phyloP scores from a whole-genome alignment of 2,888 invertebrate genomes.

The Copidosoma aretas region DNA sequence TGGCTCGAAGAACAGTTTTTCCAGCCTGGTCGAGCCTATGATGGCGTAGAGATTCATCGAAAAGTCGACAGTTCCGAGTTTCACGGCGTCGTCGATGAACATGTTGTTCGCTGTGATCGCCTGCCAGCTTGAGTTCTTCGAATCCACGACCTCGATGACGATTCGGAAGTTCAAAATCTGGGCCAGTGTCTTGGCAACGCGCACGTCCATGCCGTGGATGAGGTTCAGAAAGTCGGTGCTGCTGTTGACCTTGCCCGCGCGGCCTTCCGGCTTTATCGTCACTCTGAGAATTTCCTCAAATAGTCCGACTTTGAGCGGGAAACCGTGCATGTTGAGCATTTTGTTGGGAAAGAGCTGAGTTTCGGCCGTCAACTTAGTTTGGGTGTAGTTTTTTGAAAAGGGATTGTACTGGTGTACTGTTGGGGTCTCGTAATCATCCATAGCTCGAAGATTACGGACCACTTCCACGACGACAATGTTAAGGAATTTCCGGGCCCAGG shows the following conservation, averaged over 20 bases:
- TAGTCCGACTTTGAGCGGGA: background rate
- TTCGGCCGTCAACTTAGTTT: background rate
- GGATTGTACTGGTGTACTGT: slow-evolving; percentile 15
- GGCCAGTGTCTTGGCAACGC: background rate
- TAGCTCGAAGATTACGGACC: background rate
- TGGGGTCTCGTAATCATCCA: background rate
- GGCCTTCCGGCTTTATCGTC: background rate
- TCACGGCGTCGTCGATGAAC: background rate
- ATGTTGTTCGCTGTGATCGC: slow-evolving; percentile 6
- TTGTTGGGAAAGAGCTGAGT: slow-evolving; percentile 2
- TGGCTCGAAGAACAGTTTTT: slow-evolving; percentile 3
- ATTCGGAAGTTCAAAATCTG: slow-evolving; percentile 11
- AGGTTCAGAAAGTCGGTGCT: background rate
- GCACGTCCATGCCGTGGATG: slow-evolving; percentile 11
- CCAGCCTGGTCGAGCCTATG: background rate
- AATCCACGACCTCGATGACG: background rate
- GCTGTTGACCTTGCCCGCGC: background rate
- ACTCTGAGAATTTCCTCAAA: slow-evolving; percentile 18
- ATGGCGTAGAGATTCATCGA: slow-evolving; percentile 18
- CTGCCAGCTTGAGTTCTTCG: background rate
- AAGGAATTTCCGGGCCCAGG: slow-evolving; percentile 15
- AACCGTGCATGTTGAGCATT: slow-evolving; percentile 12
- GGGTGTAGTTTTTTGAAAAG: background rate
- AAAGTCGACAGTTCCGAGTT: slow-evolving; percentile 4
- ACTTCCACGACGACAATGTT: slow-evolving; percentile 11